phyloP scores from a whole-genome alignment of 2,113 vertebrate species.

The Prunella fulvescens region DNA sequence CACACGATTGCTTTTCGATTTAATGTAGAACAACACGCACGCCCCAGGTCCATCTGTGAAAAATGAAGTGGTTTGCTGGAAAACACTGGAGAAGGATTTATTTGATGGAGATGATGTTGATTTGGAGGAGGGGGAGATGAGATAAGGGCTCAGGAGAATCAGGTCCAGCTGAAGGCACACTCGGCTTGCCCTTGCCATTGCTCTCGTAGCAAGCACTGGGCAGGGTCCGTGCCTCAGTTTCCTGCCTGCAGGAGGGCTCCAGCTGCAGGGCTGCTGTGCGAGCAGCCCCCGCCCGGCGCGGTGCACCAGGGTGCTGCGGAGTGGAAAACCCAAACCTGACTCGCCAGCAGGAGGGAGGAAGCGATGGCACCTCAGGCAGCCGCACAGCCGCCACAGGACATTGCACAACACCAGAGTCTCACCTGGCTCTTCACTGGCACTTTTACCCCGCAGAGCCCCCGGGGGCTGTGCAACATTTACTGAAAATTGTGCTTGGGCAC shows the following conservation, averaged over 20 bases:
- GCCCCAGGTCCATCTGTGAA: accelerated
- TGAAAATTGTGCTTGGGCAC: not conserved
- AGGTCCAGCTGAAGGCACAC: accelerated
- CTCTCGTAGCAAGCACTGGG: not conserved
- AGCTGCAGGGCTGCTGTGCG: not conserved
- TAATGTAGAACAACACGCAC: not conserved
- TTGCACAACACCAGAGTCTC: not conserved
- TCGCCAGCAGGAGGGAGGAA: not conserved
- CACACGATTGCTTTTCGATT: not conserved
- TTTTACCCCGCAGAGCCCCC: not conserved
- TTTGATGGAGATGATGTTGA: not conserved
- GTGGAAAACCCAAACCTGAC: not conserved
- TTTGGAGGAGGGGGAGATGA: not conserved
- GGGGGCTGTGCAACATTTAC: too few species aligned
- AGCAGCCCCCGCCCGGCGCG: not conserved
- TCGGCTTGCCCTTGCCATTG: accelerated
- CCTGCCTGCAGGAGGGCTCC: not conserved
- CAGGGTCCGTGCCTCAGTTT: not conserved
- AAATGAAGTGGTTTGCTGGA: not conserved
- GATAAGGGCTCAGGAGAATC: not conserved
- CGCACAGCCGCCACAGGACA: not conserved
- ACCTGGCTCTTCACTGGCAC: not conserved
- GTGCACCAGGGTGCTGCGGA: not conserved
- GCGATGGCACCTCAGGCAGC: not conserved
- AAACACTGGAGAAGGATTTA: not conserved